These are phyloP conservation scores for Rhizoglyphus robini DNA, from an alignment of 1,140 invertebrate genomes.

Conservation along the genomic window DNA sequence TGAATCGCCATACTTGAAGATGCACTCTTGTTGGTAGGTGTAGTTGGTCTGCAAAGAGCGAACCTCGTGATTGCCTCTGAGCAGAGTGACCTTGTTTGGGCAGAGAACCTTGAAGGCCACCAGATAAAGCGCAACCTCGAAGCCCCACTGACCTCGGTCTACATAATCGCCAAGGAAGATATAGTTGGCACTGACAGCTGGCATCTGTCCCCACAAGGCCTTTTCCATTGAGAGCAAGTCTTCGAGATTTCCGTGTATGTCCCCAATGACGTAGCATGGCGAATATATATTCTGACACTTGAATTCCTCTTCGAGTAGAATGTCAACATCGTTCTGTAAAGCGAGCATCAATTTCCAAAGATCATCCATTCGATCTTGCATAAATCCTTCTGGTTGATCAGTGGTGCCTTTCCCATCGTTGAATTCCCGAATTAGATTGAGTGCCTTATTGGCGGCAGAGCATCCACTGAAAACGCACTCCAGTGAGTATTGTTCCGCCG, in stretches of 20 bases:
- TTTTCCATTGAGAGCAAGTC: too few species aligned
- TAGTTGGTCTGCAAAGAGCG: slow-evolving; percentile 52
- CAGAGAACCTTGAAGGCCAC: slow-evolving; percentile 48
- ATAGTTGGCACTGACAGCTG: slow-evolving; percentile 42
- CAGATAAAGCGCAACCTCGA: slow-evolving; percentile 43
- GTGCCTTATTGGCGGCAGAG: slow-evolving; percentile 11
- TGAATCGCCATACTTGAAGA: slow-evolving; percentile 48
- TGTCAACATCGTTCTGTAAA: not conserved
- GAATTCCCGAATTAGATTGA: too few species aligned
- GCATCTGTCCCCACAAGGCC: slow-evolving; percentile 45
- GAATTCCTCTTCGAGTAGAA: not conserved
- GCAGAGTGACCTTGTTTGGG: slow-evolving; percentile 44
- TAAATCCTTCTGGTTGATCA: not conserved
- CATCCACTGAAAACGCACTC: slow-evolving; percentile 13
- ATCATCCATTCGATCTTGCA: not conserved
- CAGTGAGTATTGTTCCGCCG: not conserved
- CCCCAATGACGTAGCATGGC: too few species aligned
- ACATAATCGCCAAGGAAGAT: slow-evolving; percentile 55
- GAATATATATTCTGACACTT: too few species aligned
- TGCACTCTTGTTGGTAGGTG: slow-evolving; percentile 50
- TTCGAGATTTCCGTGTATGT: too few species aligned
- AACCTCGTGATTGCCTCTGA: slow-evolving; percentile 52
- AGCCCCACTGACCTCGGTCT: slow-evolving; percentile 45
- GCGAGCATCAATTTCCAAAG: too few species aligned
- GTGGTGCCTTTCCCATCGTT: not conserved